These are phyloP conservation scores for Escarpia spicata DNA, from an alignment of 2,888 invertebrate species.

Conservation along the genomic window DNA sequence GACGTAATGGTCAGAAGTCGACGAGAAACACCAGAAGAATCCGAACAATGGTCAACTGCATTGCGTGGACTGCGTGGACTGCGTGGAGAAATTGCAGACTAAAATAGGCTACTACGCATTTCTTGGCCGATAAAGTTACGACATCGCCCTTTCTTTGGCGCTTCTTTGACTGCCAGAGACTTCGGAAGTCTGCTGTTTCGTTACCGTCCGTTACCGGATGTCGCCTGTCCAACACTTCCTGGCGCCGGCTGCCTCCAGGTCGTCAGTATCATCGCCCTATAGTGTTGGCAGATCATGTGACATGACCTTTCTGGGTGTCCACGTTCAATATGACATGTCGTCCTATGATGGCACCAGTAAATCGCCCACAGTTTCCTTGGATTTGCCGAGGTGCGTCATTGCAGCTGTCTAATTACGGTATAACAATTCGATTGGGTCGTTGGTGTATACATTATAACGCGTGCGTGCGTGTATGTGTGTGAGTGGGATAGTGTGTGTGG, in stretches of 20 bases:
- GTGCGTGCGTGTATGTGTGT: too few species aligned
- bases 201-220: constrained; percentile 3
- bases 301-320: background rate
- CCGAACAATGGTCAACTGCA: background rate
- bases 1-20: background rate
- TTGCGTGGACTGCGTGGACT: background rate
- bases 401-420: too few species aligned
- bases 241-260: background rate
- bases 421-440: too few species aligned
- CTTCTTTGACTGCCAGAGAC: background rate
- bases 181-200: background rate
- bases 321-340: background rate
- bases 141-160: background rate
- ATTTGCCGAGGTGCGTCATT: too few species aligned
- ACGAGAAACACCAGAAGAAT: background rate
- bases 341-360: background rate
- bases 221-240: background rate
- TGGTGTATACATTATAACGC: too few species aligned
- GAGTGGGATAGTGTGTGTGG: too few species aligned
- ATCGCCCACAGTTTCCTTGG: background rate
- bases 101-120: background rate
- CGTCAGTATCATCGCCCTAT: background rate
- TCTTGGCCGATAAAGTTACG: background rate
- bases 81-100: background rate
- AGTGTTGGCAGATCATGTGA: background rate